Base-by-base conservation (phyloP, 2,113 vertebrate species). In the Ictalurus furcatus region DNA sequence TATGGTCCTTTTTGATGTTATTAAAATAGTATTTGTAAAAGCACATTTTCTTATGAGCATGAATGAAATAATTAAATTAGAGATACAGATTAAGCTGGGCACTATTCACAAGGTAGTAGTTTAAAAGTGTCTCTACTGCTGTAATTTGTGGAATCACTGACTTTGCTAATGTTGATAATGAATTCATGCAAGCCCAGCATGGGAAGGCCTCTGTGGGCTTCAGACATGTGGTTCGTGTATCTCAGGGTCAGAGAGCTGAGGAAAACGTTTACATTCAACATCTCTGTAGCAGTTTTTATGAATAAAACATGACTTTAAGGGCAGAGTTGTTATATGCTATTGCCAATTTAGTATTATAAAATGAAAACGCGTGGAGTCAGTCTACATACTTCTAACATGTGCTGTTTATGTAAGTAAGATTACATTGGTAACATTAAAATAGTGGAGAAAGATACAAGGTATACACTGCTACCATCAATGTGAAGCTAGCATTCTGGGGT, bases 21-120 rank as follows among this genome's bases (percentile, higher is more conserved):
- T 87, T 86, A 59, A 91, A 93, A 92, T 76, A 82, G 9, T 8
- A 78, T 76, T 92, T 89, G 90, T 90, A 91, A 94, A 92, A 92
- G 83, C 87, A 92, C 69, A 87, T 65, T 89, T 88, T 91, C 88
- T 90, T 90, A 87, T 92, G 88, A 92, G 92, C 88, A 81, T 90
- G 85, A 94, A 93, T 92, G 84, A 87, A 94, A 93, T 92, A 89
- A 90, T 81, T 84, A 76, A 61, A 78, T 91, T 93, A 92, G 67
- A 93, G 91, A 93, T 92, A 91, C 90, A 74, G 84, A 87, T 79
- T 59, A 85, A 80, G 90, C 67, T 63, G 40, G 79, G 71, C 79
- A 87, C 90, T 73, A 90, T 91, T 91, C 87, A 85, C 65, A 89
- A 67, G 28, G 73, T 37, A 40, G 48, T 11, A 52, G 44, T 59